Conservation (phyloP, 2,113 vertebrate species). For the Neogale vison region DNA sequence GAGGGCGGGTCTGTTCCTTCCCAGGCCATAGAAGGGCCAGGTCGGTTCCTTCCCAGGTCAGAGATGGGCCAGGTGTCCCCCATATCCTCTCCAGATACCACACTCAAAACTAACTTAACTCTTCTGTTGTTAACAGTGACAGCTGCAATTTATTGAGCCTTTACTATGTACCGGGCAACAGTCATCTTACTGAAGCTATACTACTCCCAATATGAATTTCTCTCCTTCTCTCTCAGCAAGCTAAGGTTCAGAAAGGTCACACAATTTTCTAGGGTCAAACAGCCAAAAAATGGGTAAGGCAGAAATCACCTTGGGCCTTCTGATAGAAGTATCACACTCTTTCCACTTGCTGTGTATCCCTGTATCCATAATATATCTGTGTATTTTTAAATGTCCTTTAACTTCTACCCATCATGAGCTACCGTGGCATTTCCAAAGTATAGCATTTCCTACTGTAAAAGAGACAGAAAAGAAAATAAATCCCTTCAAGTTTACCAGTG, state of each 20-base stretch:
- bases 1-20: neutral
- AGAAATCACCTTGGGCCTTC: neutral
- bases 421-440: neutral
- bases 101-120: conserved; percentile 25
- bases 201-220: neutral
- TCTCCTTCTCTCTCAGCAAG: neutral
- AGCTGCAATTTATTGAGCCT: neutral
- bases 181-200: neutral
- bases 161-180: neutral
- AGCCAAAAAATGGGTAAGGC: neutral
- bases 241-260: neutral
- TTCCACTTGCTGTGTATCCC: neutral
- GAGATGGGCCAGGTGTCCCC: conserved; percentile 22
- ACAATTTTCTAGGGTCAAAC: neutral
- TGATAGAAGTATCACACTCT: neutral
- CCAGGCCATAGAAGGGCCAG: neutral
- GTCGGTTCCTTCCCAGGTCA: neutral
- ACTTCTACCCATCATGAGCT: neutral
- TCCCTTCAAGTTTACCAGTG: conserved; percentile 46
- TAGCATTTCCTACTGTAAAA: neutral
- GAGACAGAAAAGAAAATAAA: conserved; percentile 1
- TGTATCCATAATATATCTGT: neutral
- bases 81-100: conserved; percentile 51
- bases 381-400: conserved; percentile 51
- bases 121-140: neutral